These are phyloP conservation scores for Steatornis caripensis DNA, from an alignment of 2,113 vertebrate species.

Conservation along the genomic window DNA sequence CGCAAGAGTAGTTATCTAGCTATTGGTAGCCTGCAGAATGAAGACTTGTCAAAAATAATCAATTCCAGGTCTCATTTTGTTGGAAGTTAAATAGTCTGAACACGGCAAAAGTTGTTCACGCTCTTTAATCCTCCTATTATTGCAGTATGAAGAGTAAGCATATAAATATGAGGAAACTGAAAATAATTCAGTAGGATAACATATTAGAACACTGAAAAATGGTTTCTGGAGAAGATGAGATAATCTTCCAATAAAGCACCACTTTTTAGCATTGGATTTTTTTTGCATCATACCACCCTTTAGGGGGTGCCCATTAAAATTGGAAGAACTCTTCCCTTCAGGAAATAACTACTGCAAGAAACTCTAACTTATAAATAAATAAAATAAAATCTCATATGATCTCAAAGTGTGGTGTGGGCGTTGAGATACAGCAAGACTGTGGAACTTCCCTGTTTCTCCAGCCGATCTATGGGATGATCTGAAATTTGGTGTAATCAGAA, in stretches of 20 bases:
- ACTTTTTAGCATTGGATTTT: not conserved
- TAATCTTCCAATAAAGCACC: not conserved
- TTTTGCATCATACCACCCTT: not conserved
- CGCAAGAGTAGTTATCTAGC: not conserved
- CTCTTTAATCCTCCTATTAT: not conserved
- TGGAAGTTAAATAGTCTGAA: slow-evolving; percentile 7
- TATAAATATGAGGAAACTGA: not conserved
- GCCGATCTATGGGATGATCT: not conserved
- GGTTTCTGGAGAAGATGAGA: not conserved
- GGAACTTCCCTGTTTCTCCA: not conserved
- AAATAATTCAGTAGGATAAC: not conserved
- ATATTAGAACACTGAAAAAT: not conserved
- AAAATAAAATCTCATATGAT: not conserved
- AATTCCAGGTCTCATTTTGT: not conserved
- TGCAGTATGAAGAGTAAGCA: not conserved
- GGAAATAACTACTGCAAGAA: not conserved
- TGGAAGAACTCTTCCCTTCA: not conserved
- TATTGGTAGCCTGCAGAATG: not conserved
- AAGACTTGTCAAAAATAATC: slow-evolving; percentile 24
- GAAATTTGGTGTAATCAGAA: not conserved
- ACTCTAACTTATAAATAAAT: not conserved
- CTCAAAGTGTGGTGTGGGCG: not conserved
- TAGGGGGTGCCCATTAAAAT: not conserved
- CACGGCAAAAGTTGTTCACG: not conserved
- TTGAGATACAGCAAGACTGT: not conserved